These are phyloP conservation scores for Mormyrus hasselquistii DNA, from an alignment of 2,797 vertebrate species.

Conservation along the genomic window DNA sequence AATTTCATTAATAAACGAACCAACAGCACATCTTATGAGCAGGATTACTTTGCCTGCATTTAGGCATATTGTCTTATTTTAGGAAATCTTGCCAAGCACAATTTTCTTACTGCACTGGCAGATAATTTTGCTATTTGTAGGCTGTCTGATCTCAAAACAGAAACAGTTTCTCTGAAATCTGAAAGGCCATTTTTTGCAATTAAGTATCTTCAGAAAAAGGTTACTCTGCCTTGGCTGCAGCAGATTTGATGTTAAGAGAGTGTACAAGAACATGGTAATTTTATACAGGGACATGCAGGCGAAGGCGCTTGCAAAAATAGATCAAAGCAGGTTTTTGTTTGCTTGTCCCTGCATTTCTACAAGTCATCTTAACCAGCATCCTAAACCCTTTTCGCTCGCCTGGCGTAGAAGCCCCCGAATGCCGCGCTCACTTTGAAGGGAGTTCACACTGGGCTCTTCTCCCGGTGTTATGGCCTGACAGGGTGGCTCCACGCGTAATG, in stretches of 20 bases:
- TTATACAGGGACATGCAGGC: not conserved
- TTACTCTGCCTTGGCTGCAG: not conserved
- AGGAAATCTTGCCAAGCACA: not conserved
- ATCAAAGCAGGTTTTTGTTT: not conserved
- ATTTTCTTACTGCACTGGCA: not conserved
- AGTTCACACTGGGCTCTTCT: constrained; percentile 1
- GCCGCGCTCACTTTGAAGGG: not conserved
- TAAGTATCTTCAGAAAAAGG: not conserved
- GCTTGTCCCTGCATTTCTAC: not conserved
- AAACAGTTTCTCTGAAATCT: not conserved
- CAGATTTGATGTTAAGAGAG: not conserved
- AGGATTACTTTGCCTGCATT: not conserved
- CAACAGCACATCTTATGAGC: not conserved
- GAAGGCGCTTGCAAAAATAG: not conserved
- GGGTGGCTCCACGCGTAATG: not conserved
- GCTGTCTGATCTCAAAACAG: not conserved
- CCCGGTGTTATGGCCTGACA: not conserved
- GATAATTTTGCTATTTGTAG: not conserved
- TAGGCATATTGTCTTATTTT: not conserved
- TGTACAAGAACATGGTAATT: not conserved
- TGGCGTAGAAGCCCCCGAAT: not conserved
- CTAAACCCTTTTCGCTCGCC: not conserved
- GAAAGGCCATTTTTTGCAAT: not conserved
- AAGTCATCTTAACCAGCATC: not conserved
- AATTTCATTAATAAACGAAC: not conserved